Percentiles rank a stretch among this genome's conserved stretches.
phyloP scores from a whole-genome alignment of 2,113 vertebrate genomes.

The Lagopus leucura region DNA sequence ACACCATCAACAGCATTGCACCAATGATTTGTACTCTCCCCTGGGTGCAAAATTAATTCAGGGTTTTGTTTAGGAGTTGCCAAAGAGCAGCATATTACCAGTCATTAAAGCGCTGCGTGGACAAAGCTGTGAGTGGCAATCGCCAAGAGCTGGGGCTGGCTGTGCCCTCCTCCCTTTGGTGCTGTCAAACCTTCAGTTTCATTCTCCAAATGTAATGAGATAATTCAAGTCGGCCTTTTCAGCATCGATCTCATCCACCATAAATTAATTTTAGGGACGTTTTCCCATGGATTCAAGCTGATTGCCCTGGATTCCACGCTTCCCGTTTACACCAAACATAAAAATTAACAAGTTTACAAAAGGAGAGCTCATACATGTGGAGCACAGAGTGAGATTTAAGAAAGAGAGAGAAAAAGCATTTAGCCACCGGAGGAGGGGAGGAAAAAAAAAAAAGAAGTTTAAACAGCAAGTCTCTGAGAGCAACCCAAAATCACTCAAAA shows the following conservation, averaged over 20 bases:
- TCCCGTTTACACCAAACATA: conserved; percentile 18
- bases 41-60: conserved; percentile 6
- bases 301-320: conserved; percentile 13
- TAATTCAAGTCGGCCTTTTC: conserved; percentile 53
- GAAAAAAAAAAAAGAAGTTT: fast-evolving
- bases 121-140: neutral
- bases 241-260: conserved; percentile 11
- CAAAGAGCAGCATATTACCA: conserved; percentile 10
- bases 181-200: conserved; percentile 40
- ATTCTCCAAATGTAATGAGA: neutral
- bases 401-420: neutral
- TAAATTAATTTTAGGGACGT: conserved; percentile 50
- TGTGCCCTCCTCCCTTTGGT: conserved; percentile 5
- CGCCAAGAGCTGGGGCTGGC: conserved; percentile 16
- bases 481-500: neutral
- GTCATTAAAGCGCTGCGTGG: neutral
- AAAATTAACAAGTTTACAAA: conserved; percentile 44
- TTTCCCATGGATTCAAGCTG: conserved; percentile 52
- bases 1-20: neutral
- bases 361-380: neutral
- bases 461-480: neutral
- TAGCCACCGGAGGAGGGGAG: neutral
- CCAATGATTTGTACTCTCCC: neutral
- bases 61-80: conserved; percentile 14
- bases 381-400: neutral